Evolutionary conservation across 2,888 invertebrate species (phyloP).

Genomic region (Nomada fabriciana): DNA sequence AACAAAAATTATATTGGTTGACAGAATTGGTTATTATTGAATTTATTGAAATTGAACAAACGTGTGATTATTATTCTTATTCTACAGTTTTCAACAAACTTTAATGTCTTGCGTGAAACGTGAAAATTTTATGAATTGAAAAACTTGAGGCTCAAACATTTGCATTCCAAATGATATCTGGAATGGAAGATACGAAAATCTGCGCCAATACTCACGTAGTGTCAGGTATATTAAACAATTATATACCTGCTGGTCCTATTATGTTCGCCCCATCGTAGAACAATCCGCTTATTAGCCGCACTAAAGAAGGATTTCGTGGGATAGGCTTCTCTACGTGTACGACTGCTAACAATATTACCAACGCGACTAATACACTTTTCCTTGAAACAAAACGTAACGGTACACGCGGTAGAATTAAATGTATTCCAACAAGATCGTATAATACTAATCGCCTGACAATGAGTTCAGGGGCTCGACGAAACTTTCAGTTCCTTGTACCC

Average conservation of each 20-base stretch:
- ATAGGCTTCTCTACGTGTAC: not conserved
- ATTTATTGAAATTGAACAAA: conserved; percentile 7
- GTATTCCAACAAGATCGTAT: conserved; percentile 9
- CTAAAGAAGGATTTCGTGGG: not conserved
- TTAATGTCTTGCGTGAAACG: not conserved
- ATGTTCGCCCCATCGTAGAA: not conserved
- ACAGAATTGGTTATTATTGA: not conserved
- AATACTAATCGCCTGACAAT: conserved; percentile 31
- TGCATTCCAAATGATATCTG: too few relatives aligned
- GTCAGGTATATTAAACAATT: not conserved
- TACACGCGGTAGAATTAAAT: conserved; percentile 22
- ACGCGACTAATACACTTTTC: conserved; percentile 45
- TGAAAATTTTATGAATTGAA: too few relatives aligned
- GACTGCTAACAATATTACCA: not conserved
- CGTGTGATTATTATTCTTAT: conserved; percentile 10
- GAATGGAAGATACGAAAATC: not conserved
- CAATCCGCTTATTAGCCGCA: too few relatives aligned
- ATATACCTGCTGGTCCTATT: not conserved
- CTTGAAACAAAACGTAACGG: conserved; percentile 38
- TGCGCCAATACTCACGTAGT: not conserved
- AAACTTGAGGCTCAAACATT: too few relatives aligned
- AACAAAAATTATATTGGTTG: too few relatives aligned
- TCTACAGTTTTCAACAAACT: not conserved
- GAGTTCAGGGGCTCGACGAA: conserved; percentile 1
- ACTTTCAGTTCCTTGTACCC: not conserved